phyloP scores from a whole-genome alignment of 2,888 invertebrate genomes.

The Chaetogeoica ovagalla region DNA sequence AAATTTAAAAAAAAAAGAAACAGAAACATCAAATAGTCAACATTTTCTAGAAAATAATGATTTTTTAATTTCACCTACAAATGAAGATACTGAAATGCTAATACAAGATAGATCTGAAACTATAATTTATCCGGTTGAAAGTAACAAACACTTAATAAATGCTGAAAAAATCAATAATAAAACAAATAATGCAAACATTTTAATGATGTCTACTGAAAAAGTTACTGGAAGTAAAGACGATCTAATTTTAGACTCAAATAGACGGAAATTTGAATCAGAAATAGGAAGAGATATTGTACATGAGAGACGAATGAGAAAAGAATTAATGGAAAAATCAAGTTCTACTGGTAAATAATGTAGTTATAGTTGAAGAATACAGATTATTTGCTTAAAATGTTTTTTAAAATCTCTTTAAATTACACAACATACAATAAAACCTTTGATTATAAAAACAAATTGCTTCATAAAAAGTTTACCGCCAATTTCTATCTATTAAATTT shows the following conservation, averaged over 20 bases:
- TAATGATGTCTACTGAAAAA: neutral
- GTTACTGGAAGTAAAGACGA: constrained; percentile 10
- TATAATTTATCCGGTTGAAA: constrained; percentile 12
- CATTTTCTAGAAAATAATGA: constrained; percentile 18
- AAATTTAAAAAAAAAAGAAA: constrained; percentile 13
- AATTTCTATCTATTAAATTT: no score
- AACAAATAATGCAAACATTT: constrained; percentile 36
- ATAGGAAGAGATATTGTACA: constrained; percentile 62
- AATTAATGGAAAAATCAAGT: constrained; percentile 57
- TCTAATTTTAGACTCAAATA: constrained; percentile 53
- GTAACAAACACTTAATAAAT: constrained; percentile 37
- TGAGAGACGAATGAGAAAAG: constrained; percentile 61
- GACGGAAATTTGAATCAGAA: constrained; percentile 62
- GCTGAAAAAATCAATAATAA: constrained; percentile 43
- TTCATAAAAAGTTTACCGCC: no score
- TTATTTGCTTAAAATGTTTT: no score
- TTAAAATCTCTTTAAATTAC: no score
- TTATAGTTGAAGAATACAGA: no score
- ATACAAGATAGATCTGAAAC: constrained; percentile 26
- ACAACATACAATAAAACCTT: no score
- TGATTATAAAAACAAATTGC: no score
- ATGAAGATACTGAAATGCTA: constrained; percentile 51
- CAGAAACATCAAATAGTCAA: neutral
- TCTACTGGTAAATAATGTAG: constrained; percentile 52
- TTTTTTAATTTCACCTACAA: constrained; percentile 36